Conservation (phyloP, 2,888 invertebrate genomes). For the Drosophila tripunctata region DNA sequence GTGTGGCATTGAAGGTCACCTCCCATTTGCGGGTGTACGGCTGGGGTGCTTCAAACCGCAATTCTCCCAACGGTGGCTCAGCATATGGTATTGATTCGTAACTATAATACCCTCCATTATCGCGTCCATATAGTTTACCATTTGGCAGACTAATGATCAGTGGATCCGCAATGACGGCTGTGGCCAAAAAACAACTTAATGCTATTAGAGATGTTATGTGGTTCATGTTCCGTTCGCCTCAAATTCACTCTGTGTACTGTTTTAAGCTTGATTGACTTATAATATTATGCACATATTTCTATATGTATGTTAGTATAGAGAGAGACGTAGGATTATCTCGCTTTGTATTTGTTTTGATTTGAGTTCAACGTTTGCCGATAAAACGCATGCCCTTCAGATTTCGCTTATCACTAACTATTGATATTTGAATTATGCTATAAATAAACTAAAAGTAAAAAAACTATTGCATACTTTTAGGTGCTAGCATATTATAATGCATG, state of each 20-base stretch:
- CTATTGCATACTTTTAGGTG: no score
- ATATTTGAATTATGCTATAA: no score
- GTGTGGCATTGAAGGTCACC: constrained; percentile 85
- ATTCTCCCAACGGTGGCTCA: constrained; percentile 87
- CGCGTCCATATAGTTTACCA: constrained; percentile 74
- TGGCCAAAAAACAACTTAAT: constrained; percentile 3
- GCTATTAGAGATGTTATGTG: background rate
- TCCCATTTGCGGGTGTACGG: constrained; percentile 64
- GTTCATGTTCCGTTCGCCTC: constrained; percentile 11
- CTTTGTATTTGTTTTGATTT: no score
- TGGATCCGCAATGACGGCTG: constrained; percentile 7
- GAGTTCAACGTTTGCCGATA: no score
- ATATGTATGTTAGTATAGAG: no score
- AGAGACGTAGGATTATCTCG: background rate
- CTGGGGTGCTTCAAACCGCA: constrained; percentile 85
- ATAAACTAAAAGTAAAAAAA: no score
- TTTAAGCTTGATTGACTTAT: no score
- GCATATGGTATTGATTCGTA: constrained; percentile 89
- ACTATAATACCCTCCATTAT: constrained; percentile 84
- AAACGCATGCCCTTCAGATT: background rate
- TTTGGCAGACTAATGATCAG: constrained; percentile 63
- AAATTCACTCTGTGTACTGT: constrained; percentile 9
- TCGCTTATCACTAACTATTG: background rate
- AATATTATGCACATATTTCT: no score
- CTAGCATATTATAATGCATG: no score